A percentile compares a stretch with the other conserved stretches of the same genome.
Evolutionary conservation across 2,888 invertebrate species (phyloP).

Genomic region (Archips crataeganus): DNA sequence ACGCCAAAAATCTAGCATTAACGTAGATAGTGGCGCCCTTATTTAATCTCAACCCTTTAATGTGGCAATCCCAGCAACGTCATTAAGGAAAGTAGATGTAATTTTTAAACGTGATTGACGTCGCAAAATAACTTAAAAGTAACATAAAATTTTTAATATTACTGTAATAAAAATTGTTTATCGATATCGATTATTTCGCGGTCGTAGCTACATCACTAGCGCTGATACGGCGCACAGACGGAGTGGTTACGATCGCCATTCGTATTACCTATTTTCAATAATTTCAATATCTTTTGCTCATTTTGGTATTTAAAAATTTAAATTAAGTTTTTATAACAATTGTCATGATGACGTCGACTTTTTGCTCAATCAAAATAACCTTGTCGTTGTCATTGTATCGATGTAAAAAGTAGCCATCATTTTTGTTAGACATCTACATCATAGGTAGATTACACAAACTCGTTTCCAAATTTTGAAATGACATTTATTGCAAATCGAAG

Average conservation of each 20-base stretch:
- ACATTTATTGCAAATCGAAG: neutral
- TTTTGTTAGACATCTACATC: too few relatives aligned
- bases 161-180: conserved; percentile 42
- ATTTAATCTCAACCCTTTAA: too few relatives aligned
- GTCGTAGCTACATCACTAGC: conserved; percentile 61
- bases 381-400: too few relatives aligned
- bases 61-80: too few relatives aligned
- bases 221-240: conserved; percentile 64
- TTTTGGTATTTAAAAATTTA: neutral
- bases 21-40: too few relatives aligned
- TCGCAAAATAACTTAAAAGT: neutral
- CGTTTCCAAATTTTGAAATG: neutral
- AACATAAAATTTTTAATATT: neutral
- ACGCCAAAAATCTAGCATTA: too few relatives aligned
- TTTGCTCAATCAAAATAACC: neutral
- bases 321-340: neutral
- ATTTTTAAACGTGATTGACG: too few relatives aligned
- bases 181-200: conserved; percentile 58
- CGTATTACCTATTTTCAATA: neutral
- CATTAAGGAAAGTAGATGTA: too few relatives aligned
- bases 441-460: neutral
- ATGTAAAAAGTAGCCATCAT: too few relatives aligned
- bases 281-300: neutral
- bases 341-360: neutral
- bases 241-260: conserved; percentile 48